Evolutionary conservation across 2,797 vertebrate genomes (phyloP).

Genomic region (Tapirus indicus): DNA sequence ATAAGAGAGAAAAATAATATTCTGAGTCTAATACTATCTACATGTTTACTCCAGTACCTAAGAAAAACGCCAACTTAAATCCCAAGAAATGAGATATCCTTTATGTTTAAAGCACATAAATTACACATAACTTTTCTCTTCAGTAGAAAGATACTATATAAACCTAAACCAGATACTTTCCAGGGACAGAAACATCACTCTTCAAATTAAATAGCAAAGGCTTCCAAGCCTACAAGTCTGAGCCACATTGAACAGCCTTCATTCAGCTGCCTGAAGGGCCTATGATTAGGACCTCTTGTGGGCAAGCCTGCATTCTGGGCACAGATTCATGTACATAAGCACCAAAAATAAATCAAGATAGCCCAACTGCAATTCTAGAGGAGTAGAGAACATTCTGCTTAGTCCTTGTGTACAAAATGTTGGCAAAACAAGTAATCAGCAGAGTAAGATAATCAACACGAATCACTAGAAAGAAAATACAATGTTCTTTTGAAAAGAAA

Average conservation of each 20-base stretch:
- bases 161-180: not conserved
- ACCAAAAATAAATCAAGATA: not conserved
- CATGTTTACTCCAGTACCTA: not conserved
- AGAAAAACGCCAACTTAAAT: slow-evolving; percentile 18
- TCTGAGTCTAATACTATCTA: not conserved
- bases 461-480: slow-evolving; percentile 2
- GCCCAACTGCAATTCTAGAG: not conserved
- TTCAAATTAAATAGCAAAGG: not conserved
- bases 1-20: not conserved
- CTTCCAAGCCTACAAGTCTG: not conserved
- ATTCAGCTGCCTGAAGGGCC: not conserved
- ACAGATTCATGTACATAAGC: not conserved
- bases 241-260: not conserved
- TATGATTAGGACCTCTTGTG: not conserved
- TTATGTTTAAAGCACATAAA: not conserved
- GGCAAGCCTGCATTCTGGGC: not conserved
- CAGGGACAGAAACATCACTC: not conserved
- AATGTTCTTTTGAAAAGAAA: not conserved
- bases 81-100: not conserved
- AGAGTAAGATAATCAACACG: not conserved
- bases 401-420: not conserved
- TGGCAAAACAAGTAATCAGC: not conserved
- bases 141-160: not conserved
- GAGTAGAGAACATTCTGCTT: not conserved
- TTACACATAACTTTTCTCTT: not conserved